Evolutionary conservation across 2,888 invertebrate genomes (phyloP).

Genomic region (Synergus itoensis): DNA sequence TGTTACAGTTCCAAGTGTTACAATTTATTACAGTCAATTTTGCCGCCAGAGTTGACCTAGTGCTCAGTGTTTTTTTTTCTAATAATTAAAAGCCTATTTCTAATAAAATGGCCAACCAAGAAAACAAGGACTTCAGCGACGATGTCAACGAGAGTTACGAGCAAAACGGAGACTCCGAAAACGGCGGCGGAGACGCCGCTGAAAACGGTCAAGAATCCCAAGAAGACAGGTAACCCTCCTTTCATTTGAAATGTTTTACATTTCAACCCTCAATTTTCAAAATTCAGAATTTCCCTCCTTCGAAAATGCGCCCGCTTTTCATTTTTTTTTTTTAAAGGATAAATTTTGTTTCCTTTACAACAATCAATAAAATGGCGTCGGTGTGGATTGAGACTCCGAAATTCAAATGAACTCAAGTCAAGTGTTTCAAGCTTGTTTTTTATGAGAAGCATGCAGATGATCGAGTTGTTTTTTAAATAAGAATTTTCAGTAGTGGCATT

Average conservation of each 20-base stretch:
- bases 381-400: slow-evolving; percentile 13
- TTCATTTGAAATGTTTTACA: slow-evolving; percentile 45
- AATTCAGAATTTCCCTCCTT: slow-evolving; percentile 1
- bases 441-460: neutral
- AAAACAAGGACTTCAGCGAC: slow-evolving; percentile 77
- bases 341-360: neutral
- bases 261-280: slow-evolving; percentile 25
- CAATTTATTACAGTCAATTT: neutral
- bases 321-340: neutral
- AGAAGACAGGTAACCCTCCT: slow-evolving; percentile 75
- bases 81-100: slow-evolving; percentile 48
- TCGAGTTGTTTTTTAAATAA: neutral
- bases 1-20: neutral
- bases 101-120: slow-evolving; percentile 73
- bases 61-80: slow-evolving; percentile 51
- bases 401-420: neutral
- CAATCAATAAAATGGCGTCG: slow-evolving; percentile 27
- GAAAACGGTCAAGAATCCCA: slow-evolving; percentile 82
- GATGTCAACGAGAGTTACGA: slow-evolving; percentile 65
- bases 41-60: slow-evolving; percentile 25
- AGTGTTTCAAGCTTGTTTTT: neutral
- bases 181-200: slow-evolving; percentile 84
- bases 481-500: neutral
- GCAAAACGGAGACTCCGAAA: slow-evolving; percentile 81
- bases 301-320: slow-evolving; percentile 22